Conservation (phyloP, 2,113 vertebrate genomes). For the Nipponia nippon region DNA sequence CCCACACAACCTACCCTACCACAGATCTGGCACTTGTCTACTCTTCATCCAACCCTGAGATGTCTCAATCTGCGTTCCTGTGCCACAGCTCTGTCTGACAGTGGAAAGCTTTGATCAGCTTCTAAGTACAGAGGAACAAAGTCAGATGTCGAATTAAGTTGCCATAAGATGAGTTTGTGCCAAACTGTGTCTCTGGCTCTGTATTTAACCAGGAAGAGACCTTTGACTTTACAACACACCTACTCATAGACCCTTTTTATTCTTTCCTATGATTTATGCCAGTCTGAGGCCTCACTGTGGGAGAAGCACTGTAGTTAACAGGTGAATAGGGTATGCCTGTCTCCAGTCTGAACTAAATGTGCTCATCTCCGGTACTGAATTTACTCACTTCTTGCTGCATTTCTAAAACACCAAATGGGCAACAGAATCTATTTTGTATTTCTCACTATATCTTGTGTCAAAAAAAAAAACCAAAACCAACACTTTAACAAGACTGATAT, state of each 20-base stretch:
- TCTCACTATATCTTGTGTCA: background rate
- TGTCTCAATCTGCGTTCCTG: background rate
- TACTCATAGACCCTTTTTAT: background rate
- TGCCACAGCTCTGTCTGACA: background rate
- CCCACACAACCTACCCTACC: background rate
- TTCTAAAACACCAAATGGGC: background rate
- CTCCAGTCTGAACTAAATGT: background rate
- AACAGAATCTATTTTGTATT: background rate
- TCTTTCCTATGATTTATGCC: background rate
- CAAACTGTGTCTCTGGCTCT: background rate
- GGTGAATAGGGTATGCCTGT: rapidly evolving
- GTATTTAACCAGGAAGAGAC: background rate
- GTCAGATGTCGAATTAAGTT: background rate
- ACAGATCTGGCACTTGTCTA: background rate
- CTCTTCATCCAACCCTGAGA: background rate
- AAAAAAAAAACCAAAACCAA: background rate
- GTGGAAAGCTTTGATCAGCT: background rate
- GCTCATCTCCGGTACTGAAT: background rate
- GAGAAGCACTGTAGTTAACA: background rate
- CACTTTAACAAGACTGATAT: background rate
- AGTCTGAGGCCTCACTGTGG: background rate
- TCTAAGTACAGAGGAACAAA: background rate
- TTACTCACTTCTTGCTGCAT: background rate
- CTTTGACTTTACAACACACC: background rate
- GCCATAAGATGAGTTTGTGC: background rate